A percentile compares a stretch with the other conserved stretches of the same genome.
Evolutionary conservation across 2,888 invertebrate species (phyloP).

Genomic region (Tridacna crocea): DNA sequence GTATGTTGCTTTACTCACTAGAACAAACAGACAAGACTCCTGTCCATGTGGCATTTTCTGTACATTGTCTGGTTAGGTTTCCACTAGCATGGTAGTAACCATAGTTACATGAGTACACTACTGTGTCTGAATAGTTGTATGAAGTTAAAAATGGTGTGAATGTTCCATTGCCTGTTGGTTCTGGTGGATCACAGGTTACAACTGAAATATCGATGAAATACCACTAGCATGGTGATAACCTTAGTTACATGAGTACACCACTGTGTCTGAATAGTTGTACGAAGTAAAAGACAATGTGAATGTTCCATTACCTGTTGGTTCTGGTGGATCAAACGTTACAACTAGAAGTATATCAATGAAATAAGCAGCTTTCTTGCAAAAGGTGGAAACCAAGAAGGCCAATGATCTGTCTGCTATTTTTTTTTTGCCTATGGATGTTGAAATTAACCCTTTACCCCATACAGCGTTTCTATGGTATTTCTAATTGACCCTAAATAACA

Average conservation of each 20-base stretch:
- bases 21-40: conserved; percentile 27
- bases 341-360: neutral
- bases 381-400: too few species aligned
- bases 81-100: conserved; percentile 37
- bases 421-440: too few species aligned
- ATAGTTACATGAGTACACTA: conserved; percentile 38
- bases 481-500: too few species aligned
- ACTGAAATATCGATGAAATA: too few species aligned
- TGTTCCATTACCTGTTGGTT: conserved; percentile 29
- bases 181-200: conserved; percentile 28
- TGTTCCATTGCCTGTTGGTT: conserved; percentile 29
- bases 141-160: conserved; percentile 16
- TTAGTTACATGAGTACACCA: conserved; percentile 38
- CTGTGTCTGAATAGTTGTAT: conserved; percentile 36
- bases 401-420: too few species aligned
- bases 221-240: conserved; percentile 36
- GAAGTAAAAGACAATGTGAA: conserved; percentile 11
- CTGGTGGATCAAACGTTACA: conserved; percentile 27
- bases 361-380: too few species aligned
- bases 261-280: conserved; percentile 36
- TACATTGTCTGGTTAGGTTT: conserved; percentile 33
- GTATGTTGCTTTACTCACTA: conserved; percentile 3
- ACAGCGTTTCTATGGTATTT: too few species aligned
- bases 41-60: conserved; percentile 32
- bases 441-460: too few species aligned